Evolutionary conservation across 2,888 invertebrate species (phyloP), one percentile per base, ranked within the genome.

Genomic region (Lepeophtheirus nordmannii): DNA sequence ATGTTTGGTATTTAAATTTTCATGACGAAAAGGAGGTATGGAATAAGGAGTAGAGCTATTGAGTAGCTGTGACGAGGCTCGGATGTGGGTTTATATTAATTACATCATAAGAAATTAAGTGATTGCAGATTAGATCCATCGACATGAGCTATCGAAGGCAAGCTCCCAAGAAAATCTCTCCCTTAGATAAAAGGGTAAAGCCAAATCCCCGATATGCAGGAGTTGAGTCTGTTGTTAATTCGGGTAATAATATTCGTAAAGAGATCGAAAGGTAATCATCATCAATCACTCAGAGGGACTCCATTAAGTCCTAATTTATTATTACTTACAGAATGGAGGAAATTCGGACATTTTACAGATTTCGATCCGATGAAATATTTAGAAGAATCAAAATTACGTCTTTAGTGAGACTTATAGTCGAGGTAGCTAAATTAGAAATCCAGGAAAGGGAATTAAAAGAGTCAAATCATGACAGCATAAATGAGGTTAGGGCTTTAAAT

Each of bases 311-410:
- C 9, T n/a, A n/a, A n/a, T 58, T 38, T 5, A 30, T 30, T 23
- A 14, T 56, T 23, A 20, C 53, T 56, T 63, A 56, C 14, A 63
- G 63, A 22, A 14, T 66, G 40, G 66, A 60, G 38, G 66, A 67
- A 64, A 63, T 58, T 20, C 62, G 61, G 11, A 23, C 53, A 20
- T 68, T 56, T 40, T 68, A 67, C 53, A 65, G 69, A 68, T 69
- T 70, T 40, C 63, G 69, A 1, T 67, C 68, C 38, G 68, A 69
- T 67, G 70, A 70, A 53, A 67, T 69, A 9, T 70, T 70, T 56
- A 61, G 69, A 9, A 62, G 70, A 37, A 70, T 70, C 58, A 67
- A 68, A 10, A 63, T 69, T 22, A 67, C 62, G 22, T 67, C 69
- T 38, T 23, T 70, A 23, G 60, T 70, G 20, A 68, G 67, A 22